phyloP scores from a whole-genome alignment of 2,797 vertebrate genomes.

The Xyrichtys novacula region DNA sequence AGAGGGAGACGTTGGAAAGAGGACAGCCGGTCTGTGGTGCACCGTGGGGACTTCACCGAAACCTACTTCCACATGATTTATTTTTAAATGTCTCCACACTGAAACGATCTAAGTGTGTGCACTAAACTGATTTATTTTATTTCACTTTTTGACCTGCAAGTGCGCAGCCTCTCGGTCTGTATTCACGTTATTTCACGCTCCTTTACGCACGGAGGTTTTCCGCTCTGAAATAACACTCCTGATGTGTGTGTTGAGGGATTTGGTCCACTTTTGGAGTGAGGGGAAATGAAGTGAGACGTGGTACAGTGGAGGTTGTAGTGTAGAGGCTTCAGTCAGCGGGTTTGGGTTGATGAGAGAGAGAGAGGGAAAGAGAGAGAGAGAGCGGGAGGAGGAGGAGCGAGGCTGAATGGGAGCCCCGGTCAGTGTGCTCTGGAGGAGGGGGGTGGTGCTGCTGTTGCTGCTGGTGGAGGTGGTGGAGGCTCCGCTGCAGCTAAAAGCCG shows the following conservation, averaged over 20 bases:
- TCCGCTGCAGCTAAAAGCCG: constrained; percentile 82
- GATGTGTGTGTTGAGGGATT: neutral
- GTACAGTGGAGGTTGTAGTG: constrained; percentile 37
- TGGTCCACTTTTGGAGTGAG: constrained; percentile 19
- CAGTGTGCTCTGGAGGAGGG: constrained; percentile 63
- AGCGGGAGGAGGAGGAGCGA: neutral
- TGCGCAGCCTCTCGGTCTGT: neutral
- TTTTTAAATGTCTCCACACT: neutral
- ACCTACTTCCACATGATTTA: neutral
- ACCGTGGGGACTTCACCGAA: constrained; percentile 20
- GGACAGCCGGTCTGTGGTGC: neutral
- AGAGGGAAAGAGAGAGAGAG: constrained; percentile 1
- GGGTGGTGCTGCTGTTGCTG: neutral
- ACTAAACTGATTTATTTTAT: neutral
- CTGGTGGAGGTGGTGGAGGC: constrained; percentile 14
- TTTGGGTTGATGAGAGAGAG: constrained; percentile 29
- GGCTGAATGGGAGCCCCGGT: constrained; percentile 59
- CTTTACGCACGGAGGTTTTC: neutral
- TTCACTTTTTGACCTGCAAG: neutral
- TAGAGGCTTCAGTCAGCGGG: constrained; percentile 33
- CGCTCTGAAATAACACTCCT: neutral
- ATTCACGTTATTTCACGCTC: neutral
- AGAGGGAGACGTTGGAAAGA: neutral
- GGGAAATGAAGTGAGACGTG: constrained; percentile 45
- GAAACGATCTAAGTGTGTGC: neutral